phyloP scores from a whole-genome alignment of 2,113 vertebrate genomes.

The Bujurquina vittata region DNA sequence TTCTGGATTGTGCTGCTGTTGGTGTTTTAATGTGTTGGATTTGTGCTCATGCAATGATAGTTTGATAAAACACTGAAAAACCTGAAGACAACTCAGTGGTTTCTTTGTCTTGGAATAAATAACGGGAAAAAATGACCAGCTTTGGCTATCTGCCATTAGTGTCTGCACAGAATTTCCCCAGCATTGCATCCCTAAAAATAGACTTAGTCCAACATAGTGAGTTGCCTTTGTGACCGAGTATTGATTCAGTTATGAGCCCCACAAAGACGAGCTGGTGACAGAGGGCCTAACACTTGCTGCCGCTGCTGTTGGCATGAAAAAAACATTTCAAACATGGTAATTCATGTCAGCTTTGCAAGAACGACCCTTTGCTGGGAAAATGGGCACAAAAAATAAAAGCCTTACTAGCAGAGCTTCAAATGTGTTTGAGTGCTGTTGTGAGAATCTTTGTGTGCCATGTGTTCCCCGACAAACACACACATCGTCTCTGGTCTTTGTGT shows the following conservation, averaged over 20 bases:
- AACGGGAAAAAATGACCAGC: not conserved
- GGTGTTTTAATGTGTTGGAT: not conserved
- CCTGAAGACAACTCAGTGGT: not conserved
- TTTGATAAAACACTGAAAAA: not conserved
- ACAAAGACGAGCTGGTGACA: not conserved
- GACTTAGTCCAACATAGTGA: not conserved
- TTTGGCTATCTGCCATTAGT: no score
- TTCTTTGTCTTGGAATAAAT: not conserved
- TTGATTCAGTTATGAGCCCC: not conserved
- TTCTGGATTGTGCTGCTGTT: not conserved
- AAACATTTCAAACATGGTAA: not conserved
- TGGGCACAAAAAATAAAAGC: constrained; percentile 1
- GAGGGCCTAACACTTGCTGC: not conserved
- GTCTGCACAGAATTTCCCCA: not conserved
- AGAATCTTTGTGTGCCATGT: not conserved
- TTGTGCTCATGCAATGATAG: not conserved
- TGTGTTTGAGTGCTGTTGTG: not conserved
- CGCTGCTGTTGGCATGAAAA: no score
- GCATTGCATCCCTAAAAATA: not conserved
- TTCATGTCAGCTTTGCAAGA: not conserved
- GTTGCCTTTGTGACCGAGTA: not conserved
- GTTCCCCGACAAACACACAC: not conserved
- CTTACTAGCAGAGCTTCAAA: not conserved
- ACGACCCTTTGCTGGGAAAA: not conserved
- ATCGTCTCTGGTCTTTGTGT: not conserved